Conservation (phyloP, 2,113 vertebrate species). For the Poeciliopsis prolifica region DNA sequence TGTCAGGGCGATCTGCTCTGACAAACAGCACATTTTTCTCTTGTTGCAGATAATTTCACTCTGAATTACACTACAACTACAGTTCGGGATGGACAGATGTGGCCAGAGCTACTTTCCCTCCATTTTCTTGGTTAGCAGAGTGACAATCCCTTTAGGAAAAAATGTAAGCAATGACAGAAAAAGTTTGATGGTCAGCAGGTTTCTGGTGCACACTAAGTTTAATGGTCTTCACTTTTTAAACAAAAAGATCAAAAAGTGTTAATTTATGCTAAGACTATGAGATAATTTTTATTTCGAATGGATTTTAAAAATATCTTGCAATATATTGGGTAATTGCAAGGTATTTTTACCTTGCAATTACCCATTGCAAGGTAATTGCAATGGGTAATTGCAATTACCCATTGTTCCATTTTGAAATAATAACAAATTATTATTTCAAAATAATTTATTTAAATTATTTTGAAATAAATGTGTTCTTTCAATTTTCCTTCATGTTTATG, state of each 20-base stretch:
- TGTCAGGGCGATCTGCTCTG: conserved; percentile 26
- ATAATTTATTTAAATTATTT: no score
- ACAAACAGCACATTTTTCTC: conserved; percentile 6
- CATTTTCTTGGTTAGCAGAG: background rate
- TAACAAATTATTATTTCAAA: no score
- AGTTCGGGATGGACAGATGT: background rate
- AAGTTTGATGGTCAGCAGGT: background rate
- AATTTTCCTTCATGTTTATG: no score
- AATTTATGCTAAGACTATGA: background rate
- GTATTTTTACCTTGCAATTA: no score
- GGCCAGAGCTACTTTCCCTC: background rate
- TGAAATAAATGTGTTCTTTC: no score
- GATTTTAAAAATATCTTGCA: no score
- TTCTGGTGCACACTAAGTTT: background rate
- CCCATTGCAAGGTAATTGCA: no score
- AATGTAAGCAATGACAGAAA: background rate
- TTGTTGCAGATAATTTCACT: conserved; percentile 4
- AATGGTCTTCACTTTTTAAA: background rate
- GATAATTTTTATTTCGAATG: no score
- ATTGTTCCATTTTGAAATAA: no score
- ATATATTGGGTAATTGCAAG: no score
- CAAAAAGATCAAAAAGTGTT: background rate
- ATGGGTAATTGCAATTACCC: no score
- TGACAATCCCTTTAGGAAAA: background rate
- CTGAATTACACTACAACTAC: background rate